These are phyloP conservation scores for Gobiocypris rarus DNA, from an alignment of 2,113 vertebrate genomes.

Conservation along the genomic window DNA sequence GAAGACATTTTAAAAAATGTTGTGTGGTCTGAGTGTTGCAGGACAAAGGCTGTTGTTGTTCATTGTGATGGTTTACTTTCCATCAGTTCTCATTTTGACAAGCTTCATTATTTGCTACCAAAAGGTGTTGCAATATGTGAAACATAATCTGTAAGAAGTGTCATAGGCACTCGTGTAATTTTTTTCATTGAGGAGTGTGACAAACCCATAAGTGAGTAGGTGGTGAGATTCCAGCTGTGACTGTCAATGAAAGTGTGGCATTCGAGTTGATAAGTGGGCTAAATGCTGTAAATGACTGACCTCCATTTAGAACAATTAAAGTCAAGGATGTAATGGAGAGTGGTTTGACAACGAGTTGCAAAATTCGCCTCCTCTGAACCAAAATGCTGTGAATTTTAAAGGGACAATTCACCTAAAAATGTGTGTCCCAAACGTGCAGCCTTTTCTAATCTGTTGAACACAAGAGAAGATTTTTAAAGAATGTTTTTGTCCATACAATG, in stretches of 20 bases:
- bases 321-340: conserved; percentile 10
- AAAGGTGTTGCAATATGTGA: not conserved
- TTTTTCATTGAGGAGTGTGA: not conserved
- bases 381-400: conserved; percentile 13
- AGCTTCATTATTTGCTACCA: not conserved
- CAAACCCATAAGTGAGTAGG: not conserved
- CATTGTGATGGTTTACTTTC: not conserved
- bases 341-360: conserved; percentile 12
- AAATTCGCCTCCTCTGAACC: not conserved
- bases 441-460: too few species aligned
- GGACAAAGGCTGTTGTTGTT: not conserved
- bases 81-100: not conserved
- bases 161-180: not conserved
- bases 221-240: not conserved
- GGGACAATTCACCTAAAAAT: not conserved
- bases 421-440: not conserved
- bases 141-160: not conserved
- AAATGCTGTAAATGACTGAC: conserved; percentile 3
- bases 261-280: not conserved
- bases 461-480: too few species aligned
- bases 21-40: not conserved
- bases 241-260: not conserved
- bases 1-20: not conserved
- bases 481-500: too few species aligned
- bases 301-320: conserved; percentile 2